Percentiles rank a stretch among this genome's conserved stretches.
Conservation (phyloP, 2,113 vertebrate species). For the Mus musculus region GRCm39 chr14:7016501-7017000, state of each 20-base stretch:
- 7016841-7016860: slow-evolving; percentile 68
- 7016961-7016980: neutral
- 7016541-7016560: slow-evolving; percentile 35
- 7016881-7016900: slow-evolving; percentile 57
- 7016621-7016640: neutral
- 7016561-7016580: slow-evolving; percentile 18
- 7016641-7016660: neutral
- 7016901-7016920: slow-evolving; percentile 58
- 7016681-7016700: slow-evolving; percentile 36
- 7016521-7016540: slow-evolving; percentile 38
- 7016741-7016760: slow-evolving; percentile 66
- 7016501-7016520: slow-evolving; percentile 57
- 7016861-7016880: slow-evolving; percentile 70
- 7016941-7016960: neutral
- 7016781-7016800: slow-evolving; percentile 68
- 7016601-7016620: neutral
- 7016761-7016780: slow-evolving; percentile 68
- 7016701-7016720: slow-evolving; percentile 57
- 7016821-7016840: slow-evolving; percentile 66
- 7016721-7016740: slow-evolving; percentile 63
- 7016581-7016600: slow-evolving; percentile 47
- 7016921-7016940: slow-evolving; percentile 43
- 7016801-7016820: slow-evolving; percentile 67
- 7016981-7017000: neutral
- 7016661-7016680: slow-evolving; percentile 39